These are phyloP conservation scores for Podarcis cretensis DNA, from an alignment of 2,113 vertebrate species.

Conservation along the genomic window DNA sequence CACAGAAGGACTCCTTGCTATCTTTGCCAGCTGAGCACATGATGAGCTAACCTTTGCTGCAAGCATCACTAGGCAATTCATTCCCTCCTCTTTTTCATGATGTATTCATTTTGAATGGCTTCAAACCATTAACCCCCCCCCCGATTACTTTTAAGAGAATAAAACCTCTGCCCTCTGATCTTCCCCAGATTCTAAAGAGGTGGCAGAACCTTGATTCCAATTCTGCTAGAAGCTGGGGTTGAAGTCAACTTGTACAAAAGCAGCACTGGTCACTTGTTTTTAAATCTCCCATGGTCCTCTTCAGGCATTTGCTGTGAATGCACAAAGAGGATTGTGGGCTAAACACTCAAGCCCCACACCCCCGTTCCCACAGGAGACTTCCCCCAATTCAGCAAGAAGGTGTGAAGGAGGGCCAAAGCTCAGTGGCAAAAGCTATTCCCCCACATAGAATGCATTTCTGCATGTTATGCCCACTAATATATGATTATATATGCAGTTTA, in stretches of 20 bases:
- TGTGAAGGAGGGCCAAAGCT: too few relatives aligned
- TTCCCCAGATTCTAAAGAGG: neutral
- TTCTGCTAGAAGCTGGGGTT: slow-evolving; percentile 21
- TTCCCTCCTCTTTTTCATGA: neutral
- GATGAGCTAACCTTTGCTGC: slow-evolving; percentile 8
- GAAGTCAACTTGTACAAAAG: slow-evolving; percentile 14
- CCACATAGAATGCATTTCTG: too few relatives aligned
- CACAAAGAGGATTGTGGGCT: too few relatives aligned
- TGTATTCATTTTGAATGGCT: slow-evolving; percentile 3
- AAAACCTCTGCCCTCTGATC: neutral
- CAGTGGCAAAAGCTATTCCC: too few relatives aligned
- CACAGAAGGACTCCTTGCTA: neutral
- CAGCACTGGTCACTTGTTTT: slow-evolving; percentile 20
- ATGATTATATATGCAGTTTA: too few relatives aligned
- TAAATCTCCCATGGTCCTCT: neutral
- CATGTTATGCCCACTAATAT: too few relatives aligned
- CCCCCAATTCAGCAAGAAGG: too few relatives aligned
- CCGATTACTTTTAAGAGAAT: neutral
- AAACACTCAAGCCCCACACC: too few relatives aligned
- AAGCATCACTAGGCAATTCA: neutral
- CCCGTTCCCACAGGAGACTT: too few relatives aligned
- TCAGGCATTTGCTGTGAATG: too few relatives aligned
- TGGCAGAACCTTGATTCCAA: neutral
- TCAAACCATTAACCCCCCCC: accelerated
- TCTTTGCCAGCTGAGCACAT: neutral